Evolutionary conservation across 2,113 vertebrate species (phyloP).

Genomic region (Limanda limanda): DNA sequence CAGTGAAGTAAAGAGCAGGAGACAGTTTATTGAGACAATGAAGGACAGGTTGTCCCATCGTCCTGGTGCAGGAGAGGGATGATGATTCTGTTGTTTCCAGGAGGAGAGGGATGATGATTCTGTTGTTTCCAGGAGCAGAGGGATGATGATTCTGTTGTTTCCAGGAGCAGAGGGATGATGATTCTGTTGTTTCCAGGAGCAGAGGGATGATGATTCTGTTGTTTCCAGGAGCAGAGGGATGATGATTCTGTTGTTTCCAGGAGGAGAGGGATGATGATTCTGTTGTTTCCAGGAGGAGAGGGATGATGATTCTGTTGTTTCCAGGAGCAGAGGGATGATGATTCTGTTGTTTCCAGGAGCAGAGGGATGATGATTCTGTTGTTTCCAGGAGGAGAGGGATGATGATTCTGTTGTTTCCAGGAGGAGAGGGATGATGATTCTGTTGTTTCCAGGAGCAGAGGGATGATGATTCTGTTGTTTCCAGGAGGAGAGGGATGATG

Average conservation of each 20-base stretch:
- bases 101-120: background rate
- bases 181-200: conserved; percentile 39
- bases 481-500: conserved; percentile 28
- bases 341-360: conserved; percentile 39
- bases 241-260: conserved; percentile 26
- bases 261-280: conserved; percentile 2
- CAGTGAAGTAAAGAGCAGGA: too few species aligned
- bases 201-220: too few species aligned
- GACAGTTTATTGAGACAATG: too few species aligned
- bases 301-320: background rate
- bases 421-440: conserved; percentile 2
- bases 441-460: conserved; percentile 36
- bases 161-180: conserved; percentile 55
- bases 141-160: background rate
- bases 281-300: conserved; percentile 48
- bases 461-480: background rate
- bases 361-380: too few species aligned
- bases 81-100: conserved; percentile 26
- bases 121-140: conserved; percentile 51
- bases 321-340: conserved; percentile 55
- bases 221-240: conserved; percentile 59
- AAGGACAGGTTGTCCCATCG: too few species aligned
- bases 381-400: conserved; percentile 59
- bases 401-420: conserved; percentile 26
- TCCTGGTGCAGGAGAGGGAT: too few species aligned